Base-by-base conservation (phyloP, 2,888 invertebrate species). In the Pseudoips prasinana region DNA sequence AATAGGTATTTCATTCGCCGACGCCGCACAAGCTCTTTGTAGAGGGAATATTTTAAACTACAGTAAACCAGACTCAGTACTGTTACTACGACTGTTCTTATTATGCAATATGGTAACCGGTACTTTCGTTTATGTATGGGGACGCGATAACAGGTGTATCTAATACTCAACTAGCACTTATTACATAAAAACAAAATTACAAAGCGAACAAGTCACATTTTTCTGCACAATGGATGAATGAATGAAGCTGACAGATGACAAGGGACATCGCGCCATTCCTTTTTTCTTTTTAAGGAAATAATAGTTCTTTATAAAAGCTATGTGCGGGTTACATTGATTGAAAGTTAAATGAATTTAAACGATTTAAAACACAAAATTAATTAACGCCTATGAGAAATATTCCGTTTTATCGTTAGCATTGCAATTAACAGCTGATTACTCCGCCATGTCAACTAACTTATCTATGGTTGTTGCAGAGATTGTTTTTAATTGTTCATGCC, bases 341-440 rank as follows among this genome's bases (percentile, higher is more conserved):
- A 25, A 41, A 36, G 50, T 29, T 41, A 57, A 62, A 49, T 36
- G 34, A 58, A 35, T 33, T 42, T 42, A 50, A 56, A 59, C 25
- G 49, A 39, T 37, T 26, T 25, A 19, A 29, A 45, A 27, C 11
- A 32, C 10, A 19, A 20, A 46, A 52, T 30, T 48, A 45, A 48
- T 39, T 37, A 67, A 64, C 46, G 47, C 36, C 46, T 49, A 54
- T 18, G 14, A 45, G 37, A 52, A 50, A 27, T 43, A 71, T 67
- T 64, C 64, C 55, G 68, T 58, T 40, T 73, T 68, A 56, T 75
- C 70, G 62, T 61, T 76, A 73, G 73, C 79, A 85, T 83, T 74
- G 78, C 81, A 80, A 82, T 77, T 80, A 85, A 77, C 86, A 86
- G 85, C 85, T 86, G 86, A 87, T 87, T 83, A 86, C 77, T 78